A percentile compares a stretch with the other conserved stretches of the same genome.
These are phyloP conservation scores for Leucoraja ocellata DNA, from an alignment of 2,797 vertebrate species.

Conservation along the genomic window DNA sequence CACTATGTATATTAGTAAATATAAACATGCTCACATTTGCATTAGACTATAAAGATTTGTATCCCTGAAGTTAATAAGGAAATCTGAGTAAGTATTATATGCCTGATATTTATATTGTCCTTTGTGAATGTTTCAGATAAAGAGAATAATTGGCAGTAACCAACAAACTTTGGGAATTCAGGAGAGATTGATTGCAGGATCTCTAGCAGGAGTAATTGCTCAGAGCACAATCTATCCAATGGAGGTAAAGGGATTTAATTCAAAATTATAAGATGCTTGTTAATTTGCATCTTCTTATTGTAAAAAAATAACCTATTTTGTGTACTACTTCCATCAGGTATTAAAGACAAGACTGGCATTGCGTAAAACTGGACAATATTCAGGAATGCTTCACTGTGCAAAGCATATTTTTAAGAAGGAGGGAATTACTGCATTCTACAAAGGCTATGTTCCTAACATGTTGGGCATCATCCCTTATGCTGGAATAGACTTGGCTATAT, in stretches of 20 bases:
- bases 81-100: neutral
- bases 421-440: conserved; percentile 81
- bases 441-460: conserved; percentile 90
- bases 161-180: conserved; percentile 81
- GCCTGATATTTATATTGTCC: neutral
- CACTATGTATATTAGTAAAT: neutral
- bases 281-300: neutral
- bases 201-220: conserved; percentile 79
- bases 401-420: conserved; percentile 76
- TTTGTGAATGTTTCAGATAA: conserved; percentile 64
- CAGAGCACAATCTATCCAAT: conserved; percentile 97
- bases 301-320: neutral
- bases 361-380: conserved; percentile 81
- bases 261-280: neutral
- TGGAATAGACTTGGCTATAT: conserved; percentile 89
- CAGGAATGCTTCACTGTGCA: conserved; percentile 75
- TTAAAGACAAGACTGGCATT: conserved; percentile 88
- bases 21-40: neutral
- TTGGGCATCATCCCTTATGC: conserved; percentile 95
- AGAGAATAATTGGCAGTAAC: conserved; percentile 81
- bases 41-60: neutral
- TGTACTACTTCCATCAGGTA: conserved; percentile 59
- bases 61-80: neutral
- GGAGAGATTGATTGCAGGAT: conserved; percentile 80
- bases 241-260: conserved; percentile 69